Evolutionary conservation across 2,113 vertebrate species (phyloP).

Genomic region (Sporophila hypoxantha): DNA sequence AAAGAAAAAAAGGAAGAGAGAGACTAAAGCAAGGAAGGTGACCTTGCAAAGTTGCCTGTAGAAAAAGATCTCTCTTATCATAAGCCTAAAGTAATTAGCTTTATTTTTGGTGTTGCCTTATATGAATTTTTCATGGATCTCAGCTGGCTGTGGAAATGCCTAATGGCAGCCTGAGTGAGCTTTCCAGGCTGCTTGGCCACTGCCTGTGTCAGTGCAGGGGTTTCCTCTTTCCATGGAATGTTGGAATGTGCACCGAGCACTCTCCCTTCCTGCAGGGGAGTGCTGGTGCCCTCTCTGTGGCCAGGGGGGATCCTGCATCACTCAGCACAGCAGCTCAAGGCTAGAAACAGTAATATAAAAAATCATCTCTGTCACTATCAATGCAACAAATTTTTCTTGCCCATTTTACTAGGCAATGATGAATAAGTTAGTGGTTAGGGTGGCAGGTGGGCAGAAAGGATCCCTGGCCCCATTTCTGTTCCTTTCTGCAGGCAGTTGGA

Average conservation of each 20-base stretch:
- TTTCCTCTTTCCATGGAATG: neutral
- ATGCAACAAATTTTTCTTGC: neutral
- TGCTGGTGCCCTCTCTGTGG: neutral
- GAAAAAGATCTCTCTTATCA: slow-evolving; percentile 12
- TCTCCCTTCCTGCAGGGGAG: neutral
- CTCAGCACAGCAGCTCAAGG: neutral
- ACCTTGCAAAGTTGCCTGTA: slow-evolving; percentile 37
- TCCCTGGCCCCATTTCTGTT: neutral
- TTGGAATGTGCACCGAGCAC: neutral
- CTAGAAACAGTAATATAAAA: neutral
- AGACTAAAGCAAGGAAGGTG: neutral
- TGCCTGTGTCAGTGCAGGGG: neutral
- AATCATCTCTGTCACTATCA: neutral
- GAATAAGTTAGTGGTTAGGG: neutral
- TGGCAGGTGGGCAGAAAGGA: neutral
- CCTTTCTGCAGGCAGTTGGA: neutral
- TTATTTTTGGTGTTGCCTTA: slow-evolving; percentile 39
- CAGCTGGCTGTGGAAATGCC: slow-evolving; percentile 12
- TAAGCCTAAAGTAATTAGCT: slow-evolving; percentile 48
- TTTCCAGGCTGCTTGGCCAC: neutral
- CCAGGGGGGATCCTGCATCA: neutral
- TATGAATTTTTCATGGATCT: neutral
- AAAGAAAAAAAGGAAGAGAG: neutral
- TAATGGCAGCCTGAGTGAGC: neutral
- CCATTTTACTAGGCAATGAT: neutral